phyloP scores from a whole-genome alignment of 1,140 invertebrate genomes.

The Drosophila ficusphila region DNA sequence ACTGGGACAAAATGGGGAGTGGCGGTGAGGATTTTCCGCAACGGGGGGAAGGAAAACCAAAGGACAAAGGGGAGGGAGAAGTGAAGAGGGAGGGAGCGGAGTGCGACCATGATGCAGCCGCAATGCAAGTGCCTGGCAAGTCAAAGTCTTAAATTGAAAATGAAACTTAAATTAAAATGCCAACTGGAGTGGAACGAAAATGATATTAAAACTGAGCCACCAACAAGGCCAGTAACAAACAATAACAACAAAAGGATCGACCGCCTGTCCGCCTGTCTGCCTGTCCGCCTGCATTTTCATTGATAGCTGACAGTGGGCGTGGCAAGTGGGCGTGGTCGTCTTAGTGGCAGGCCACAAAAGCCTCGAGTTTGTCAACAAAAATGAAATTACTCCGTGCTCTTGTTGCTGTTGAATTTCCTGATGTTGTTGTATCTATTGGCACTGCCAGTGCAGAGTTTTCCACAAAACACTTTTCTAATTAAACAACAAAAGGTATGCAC shows the following conservation, averaged over 20 bases:
- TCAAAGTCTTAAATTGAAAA: conserved; percentile 82
- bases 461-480: conserved; percentile 73
- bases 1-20: conserved; percentile 28
- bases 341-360: conserved; percentile 69
- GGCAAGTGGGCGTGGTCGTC: conserved; percentile 27
- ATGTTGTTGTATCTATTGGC: conserved; percentile 24
- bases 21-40: not conserved
- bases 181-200: conserved; percentile 82
- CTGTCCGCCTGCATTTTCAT: conserved; percentile 68
- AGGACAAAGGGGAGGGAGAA: conserved; percentile 8
- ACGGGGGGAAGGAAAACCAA: not conserved
- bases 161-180: conserved; percentile 83
- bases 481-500: conserved; percentile 66
- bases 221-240: conserved; percentile 35
- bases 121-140: conserved; percentile 64
- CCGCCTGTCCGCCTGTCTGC: conserved; percentile 14
- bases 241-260: conserved; percentile 37
- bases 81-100: not conserved
- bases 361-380: conserved; percentile 77
- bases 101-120: conserved; percentile 51
- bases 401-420: conserved; percentile 12
- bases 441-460: conserved; percentile 43
- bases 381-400: conserved; percentile 58
- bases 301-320: conserved; percentile 67
- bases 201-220: conserved; percentile 77